Conservation (phyloP, 2,888 invertebrate species). For the Limnephilus lunatus region DNA sequence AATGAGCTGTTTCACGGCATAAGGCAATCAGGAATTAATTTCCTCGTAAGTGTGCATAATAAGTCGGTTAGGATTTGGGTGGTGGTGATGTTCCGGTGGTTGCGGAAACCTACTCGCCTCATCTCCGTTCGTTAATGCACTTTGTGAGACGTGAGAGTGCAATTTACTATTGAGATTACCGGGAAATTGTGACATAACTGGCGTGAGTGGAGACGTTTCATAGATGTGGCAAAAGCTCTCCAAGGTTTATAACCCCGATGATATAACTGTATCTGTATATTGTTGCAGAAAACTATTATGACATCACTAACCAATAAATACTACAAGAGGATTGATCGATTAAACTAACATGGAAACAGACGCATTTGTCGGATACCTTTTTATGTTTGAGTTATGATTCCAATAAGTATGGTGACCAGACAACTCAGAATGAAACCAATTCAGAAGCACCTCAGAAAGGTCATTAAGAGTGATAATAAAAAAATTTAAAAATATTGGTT, state of each 20-base stretch:
- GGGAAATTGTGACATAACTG: background rate
- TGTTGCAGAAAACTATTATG: too few species aligned
- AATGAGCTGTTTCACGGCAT: background rate
- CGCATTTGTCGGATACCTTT: too few species aligned
- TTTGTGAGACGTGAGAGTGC: background rate
- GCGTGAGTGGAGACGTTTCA: background rate
- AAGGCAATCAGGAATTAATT: conserved; percentile 13
- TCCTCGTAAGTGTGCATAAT: background rate
- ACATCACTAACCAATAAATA: too few species aligned
- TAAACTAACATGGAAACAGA: too few species aligned
- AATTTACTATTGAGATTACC: background rate
- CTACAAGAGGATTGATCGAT: too few species aligned
- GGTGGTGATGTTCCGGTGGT: background rate
- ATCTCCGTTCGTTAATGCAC: conserved; percentile 25
- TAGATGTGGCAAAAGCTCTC: background rate
- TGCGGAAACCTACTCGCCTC: conserved; percentile 5
- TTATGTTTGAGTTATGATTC: too few species aligned
- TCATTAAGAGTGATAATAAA: too few species aligned
- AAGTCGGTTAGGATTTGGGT: conserved; percentile 4
- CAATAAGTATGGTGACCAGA: too few species aligned
- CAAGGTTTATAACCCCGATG: background rate
- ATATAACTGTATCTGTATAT: background rate
- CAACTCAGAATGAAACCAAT: too few species aligned
- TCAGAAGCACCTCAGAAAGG: too few species aligned
- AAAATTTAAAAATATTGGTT: too few species aligned